Evolutionary conservation across 2,797 vertebrate species (phyloP).

Genomic region (Danio kyathit): DNA sequence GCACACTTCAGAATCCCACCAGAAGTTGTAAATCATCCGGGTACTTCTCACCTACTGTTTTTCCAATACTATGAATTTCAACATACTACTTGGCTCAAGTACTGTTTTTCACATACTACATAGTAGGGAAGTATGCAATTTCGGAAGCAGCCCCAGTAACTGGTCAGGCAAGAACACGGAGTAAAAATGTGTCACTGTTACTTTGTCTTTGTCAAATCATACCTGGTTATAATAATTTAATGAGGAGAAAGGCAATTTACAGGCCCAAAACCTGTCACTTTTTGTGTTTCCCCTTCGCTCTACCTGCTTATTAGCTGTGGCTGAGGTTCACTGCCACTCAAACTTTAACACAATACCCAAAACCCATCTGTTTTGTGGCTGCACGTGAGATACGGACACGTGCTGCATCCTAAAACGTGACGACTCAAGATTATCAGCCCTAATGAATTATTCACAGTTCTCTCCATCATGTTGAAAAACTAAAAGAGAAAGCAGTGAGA

Average conservation of each 20-base stretch:
- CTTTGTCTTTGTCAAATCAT: neutral
- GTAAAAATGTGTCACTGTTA: neutral
- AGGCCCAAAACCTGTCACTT: neutral
- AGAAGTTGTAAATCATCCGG: too few species aligned
- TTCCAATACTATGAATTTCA: too few species aligned
- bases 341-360: neutral
- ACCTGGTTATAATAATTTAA: neutral
- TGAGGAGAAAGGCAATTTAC: slow-evolving; percentile 1
- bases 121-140: too few species aligned
- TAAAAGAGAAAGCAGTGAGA: neutral
- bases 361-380: neutral
- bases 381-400: neutral
- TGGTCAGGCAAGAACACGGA: too few species aligned
- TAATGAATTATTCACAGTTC: slow-evolving; percentile 41
- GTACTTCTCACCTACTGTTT: too few species aligned
- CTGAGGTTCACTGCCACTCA: neutral
- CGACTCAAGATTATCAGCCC: slow-evolving; percentile 2
- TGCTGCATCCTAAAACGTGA: slow-evolving; percentile 36
- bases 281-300: neutral
- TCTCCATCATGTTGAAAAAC: slow-evolving; percentile 10
- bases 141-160: too few species aligned
- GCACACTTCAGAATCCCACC: too few species aligned
- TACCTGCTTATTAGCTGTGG: neutral
- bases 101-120: too few species aligned
- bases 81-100: too few species aligned